Base-by-base conservation (phyloP, 2,113 vertebrate species). In the Onychostoma macrolepis region DNA sequence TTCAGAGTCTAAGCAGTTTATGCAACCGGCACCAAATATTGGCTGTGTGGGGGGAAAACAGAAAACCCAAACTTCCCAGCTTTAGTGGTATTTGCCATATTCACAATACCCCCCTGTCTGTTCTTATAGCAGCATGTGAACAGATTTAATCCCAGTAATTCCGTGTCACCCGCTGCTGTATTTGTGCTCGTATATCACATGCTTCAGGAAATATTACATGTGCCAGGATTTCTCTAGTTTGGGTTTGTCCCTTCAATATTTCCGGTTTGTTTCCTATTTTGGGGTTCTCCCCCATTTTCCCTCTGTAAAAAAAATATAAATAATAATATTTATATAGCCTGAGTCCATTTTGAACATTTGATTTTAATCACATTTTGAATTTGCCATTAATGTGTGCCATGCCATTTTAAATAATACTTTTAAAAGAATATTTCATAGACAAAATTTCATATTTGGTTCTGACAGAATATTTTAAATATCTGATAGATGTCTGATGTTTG, bases 91-190 rank as follows among this genome's bases (percentile, higher is more conserved):
- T 75, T n/a, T 26, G 21, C 11, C 71, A 43, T 74, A 24, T 24
- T 24, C 17, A 11, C 11, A 41, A 41, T 48, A 48, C 38, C 13
- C 45, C 12, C 12, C 45, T 3, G 0, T 17, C 61, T 30, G 24
- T 67, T 26, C 38, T 45, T 63, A 61, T 38, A 41, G 78, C 50
- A 41, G 80, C 61, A 69, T 82, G 61, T 67, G 61, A 48, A 48
- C 80, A 67, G 61, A 48, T 45, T 48, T 67, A 30, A 67, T 82
- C 80, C 38, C 10, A 30, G 30, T 80, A 80, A 80, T 61, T 80
- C 50, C 6, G 4, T 12, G 53, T 79, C 45, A 56, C 17, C 48
- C 0, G n/a, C n/a, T n/a, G 8, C 4, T 56, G 19, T n/a, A 15
- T 41, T 26, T 38, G 36, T 53, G 7, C 45, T 53, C 56, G 45